These are phyloP conservation scores for Sarcophaga subvicina DNA, from an alignment of 2,888 invertebrate genomes.

Conservation along the genomic window DNA sequence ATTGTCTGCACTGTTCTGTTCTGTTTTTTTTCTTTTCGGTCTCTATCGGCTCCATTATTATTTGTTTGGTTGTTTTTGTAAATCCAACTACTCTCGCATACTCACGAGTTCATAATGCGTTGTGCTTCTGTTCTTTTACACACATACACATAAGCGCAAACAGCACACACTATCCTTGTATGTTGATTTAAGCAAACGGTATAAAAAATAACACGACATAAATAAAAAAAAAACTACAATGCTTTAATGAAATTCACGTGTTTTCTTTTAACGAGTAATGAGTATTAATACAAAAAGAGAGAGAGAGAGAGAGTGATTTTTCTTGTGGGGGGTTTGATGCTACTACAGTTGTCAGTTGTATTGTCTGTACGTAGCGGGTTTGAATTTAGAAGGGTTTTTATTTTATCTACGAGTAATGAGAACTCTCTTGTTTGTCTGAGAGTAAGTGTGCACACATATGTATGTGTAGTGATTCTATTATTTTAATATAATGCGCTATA, in stretches of 20 bases:
- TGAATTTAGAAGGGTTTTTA: no score
- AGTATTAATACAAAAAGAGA: background rate
- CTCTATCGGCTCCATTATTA: background rate
- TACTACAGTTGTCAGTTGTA: no score
- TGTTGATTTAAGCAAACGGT: background rate
- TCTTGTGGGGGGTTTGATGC: background rate
- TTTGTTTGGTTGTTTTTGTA: no score
- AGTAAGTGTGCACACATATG: background rate
- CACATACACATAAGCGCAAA: background rate
- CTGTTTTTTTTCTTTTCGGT: no score
- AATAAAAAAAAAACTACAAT: constrained; percentile 9
- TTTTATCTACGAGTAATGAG: no score
- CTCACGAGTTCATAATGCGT: background rate
- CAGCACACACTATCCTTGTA: background rate
- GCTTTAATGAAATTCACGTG: constrained; percentile 62
- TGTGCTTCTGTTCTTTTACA: background rate
- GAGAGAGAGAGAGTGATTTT: background rate
- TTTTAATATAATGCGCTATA: constrained; percentile 1
- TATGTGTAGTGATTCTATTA: constrained; percentile 1
- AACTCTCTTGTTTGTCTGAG: no score
- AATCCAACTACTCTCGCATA: background rate
- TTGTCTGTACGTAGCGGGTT: no score
- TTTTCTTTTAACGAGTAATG: constrained; percentile 46
- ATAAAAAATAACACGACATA: background rate
- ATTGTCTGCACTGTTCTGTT: background rate